Conservation (phyloP, 2,888 invertebrate genomes). For the Aspidapion aeneum region DNA sequence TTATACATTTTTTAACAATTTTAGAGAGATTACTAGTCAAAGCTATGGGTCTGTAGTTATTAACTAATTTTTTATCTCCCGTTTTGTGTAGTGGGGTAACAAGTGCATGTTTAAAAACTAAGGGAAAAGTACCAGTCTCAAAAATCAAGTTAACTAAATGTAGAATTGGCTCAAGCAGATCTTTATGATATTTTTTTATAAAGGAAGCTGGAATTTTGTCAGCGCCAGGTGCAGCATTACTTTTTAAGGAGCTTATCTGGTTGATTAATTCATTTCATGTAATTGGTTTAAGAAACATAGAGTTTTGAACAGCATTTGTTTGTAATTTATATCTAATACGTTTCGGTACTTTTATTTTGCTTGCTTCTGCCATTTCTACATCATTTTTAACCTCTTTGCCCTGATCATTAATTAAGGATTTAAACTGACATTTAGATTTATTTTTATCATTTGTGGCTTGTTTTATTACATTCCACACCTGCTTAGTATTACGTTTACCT, state of each 20-base stretch:
- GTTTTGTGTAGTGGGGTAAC: slow-evolving; percentile 1
- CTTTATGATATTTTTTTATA: not conserved
- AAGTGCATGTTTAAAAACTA: not conserved
- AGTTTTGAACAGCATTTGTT: not conserved
- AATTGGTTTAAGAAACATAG: not conserved
- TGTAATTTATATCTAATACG: not conserved
- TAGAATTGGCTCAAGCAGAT: not conserved
- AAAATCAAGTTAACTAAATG: not conserved
- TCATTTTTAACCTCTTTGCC: not conserved
- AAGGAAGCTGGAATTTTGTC: not conserved
- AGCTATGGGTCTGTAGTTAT: slow-evolving; percentile 5
- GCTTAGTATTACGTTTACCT: not conserved
- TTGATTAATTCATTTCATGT: not conserved
- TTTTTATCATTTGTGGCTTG: not conserved
- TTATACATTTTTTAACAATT: slow-evolving; percentile 1
- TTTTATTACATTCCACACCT: not conserved
- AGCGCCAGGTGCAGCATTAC: not conserved
- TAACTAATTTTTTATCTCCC: not conserved
- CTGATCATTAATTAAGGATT: not conserved
- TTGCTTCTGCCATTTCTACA: not conserved
- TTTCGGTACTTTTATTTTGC: not conserved
- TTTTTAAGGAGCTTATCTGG: not conserved
- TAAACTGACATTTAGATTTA: not conserved
- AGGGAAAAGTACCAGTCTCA: not conserved
- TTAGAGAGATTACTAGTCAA: not conserved